These are phyloP conservation scores for Pangasius sanitwongsei DNA, from an alignment of 2,797 vertebrate genomes.

Conservation along the genomic window DNA sequence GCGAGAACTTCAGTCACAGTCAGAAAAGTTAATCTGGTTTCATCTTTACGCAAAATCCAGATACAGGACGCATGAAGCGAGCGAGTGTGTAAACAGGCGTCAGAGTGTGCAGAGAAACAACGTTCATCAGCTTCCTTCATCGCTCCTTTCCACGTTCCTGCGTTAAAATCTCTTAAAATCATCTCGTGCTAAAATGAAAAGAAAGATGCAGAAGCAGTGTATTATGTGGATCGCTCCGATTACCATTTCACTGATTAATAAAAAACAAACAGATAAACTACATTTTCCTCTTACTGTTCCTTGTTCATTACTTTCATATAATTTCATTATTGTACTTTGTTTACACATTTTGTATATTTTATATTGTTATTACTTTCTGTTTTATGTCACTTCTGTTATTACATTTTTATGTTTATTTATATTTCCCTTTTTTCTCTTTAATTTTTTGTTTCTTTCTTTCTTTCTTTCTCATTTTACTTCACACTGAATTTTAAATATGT, in stretches of 20 bases:
- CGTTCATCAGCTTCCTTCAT: background rate
- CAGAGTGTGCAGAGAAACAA: background rate
- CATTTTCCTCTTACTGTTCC: too few relatives aligned
- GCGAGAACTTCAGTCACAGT: too few relatives aligned
- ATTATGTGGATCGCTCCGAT: too few relatives aligned
- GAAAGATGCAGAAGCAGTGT: too few relatives aligned
- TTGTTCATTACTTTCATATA: too few relatives aligned
- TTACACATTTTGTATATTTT: background rate
- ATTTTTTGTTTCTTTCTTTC: background rate
- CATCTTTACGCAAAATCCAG: background rate
- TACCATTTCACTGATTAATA: too few relatives aligned
- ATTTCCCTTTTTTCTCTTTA: background rate
- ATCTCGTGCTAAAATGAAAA: too few relatives aligned
- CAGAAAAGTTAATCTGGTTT: too few relatives aligned
- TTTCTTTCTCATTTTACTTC: conserved; percentile 7
- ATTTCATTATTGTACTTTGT: background rate
- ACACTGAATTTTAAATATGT: too few relatives aligned
- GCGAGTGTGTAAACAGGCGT: background rate
- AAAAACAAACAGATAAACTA: too few relatives aligned
- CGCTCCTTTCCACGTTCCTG: too few relatives aligned
- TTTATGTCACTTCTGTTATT: background rate
- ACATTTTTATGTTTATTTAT: background rate
- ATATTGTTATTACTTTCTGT: background rate
- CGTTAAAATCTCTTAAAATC: too few relatives aligned
- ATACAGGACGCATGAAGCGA: background rate